Evolutionary conservation across 2,797 vertebrate genomes (phyloP).

Genomic region (Thalassophryne amazonica): DNA sequence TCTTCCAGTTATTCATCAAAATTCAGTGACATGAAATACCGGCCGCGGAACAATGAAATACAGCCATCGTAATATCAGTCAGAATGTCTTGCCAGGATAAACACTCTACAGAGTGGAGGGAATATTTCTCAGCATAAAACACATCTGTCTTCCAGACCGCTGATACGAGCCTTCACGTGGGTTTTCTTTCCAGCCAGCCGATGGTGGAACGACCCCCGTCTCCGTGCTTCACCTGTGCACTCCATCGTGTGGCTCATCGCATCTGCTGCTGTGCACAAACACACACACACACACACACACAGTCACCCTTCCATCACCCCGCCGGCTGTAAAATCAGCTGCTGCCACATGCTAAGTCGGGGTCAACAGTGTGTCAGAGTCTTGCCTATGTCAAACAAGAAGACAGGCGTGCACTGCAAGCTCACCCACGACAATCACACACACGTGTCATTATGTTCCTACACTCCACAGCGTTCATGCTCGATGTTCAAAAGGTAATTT

Average conservation of each 20-base stretch:
- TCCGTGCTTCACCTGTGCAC: slow-evolving; percentile 55
- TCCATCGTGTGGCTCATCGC: slow-evolving; percentile 27
- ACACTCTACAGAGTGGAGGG: slow-evolving; percentile 47
- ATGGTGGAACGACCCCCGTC: slow-evolving; percentile 36
- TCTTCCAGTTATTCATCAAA: slow-evolving; percentile 39
- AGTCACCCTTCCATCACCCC: slow-evolving; percentile 44
- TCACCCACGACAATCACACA: neutral
- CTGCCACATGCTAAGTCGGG: slow-evolving; percentile 46
- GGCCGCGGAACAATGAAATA: slow-evolving; percentile 58
- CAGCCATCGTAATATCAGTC: slow-evolving; percentile 39
- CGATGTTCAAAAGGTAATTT: too few relatives aligned
- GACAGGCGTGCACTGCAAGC: slow-evolving; percentile 1
- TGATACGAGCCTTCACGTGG: slow-evolving; percentile 23
- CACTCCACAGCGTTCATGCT: too few relatives aligned
- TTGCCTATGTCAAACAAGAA: slow-evolving; percentile 34
- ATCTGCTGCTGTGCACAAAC: neutral
- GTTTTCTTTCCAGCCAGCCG: slow-evolving; percentile 22
- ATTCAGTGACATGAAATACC: slow-evolving; percentile 27
- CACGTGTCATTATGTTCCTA: neutral
- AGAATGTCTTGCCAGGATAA: slow-evolving; percentile 54
- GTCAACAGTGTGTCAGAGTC: slow-evolving; percentile 50
- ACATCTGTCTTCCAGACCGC: slow-evolving; percentile 59
- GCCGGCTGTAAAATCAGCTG: slow-evolving; percentile 51
- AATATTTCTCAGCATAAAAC: slow-evolving; percentile 47
- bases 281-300: slow-evolving; percentile 20